Evolutionary conservation across 2,888 invertebrate species (phyloP).

Genomic region (Brachyptera putata): DNA sequence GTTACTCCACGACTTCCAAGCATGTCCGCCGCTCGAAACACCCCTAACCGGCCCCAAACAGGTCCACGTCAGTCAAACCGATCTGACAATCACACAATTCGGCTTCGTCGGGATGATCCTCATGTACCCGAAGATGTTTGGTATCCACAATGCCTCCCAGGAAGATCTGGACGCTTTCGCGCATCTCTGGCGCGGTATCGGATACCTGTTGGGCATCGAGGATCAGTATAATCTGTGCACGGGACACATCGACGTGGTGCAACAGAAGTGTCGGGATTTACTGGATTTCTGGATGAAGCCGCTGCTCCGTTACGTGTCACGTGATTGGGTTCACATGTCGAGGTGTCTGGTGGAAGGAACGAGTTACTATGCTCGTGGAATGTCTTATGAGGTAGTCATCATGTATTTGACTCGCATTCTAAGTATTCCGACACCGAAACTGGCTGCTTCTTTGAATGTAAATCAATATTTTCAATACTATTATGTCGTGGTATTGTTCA

Average conservation of each 20-base stretch:
- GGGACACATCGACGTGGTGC: constrained; percentile 16
- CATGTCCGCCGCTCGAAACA: constrained; percentile 31
- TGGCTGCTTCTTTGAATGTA: background rate
- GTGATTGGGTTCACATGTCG: constrained; percentile 24
- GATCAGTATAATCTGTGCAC: constrained; percentile 30
- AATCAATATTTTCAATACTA: no score
- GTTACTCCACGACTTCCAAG: constrained; percentile 36
- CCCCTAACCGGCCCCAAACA: constrained; percentile 27
- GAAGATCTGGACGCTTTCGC: constrained; percentile 50
- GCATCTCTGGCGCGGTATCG: constrained; percentile 52
- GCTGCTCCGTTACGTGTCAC: background rate
- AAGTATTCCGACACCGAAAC: background rate
- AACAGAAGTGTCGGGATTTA: constrained; percentile 5
- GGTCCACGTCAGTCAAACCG: constrained; percentile 42
- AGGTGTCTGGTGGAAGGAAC: constrained; percentile 21
- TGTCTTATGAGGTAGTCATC: background rate
- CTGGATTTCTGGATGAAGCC: constrained; percentile 15
- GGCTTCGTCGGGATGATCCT: constrained; percentile 44
- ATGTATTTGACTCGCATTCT: background rate
- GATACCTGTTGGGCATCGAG: constrained; percentile 48
- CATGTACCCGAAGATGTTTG: constrained; percentile 36
- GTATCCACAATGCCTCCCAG: constrained; percentile 41
- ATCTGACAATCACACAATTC: constrained; percentile 45
- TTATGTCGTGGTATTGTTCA: no score
- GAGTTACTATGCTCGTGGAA: constrained; percentile 5